Evolutionary conservation across 2,797 vertebrate genomes (phyloP), one percentile per base, ranked within the genome.

Genomic region (Syngnathus rostellatus): DNA sequence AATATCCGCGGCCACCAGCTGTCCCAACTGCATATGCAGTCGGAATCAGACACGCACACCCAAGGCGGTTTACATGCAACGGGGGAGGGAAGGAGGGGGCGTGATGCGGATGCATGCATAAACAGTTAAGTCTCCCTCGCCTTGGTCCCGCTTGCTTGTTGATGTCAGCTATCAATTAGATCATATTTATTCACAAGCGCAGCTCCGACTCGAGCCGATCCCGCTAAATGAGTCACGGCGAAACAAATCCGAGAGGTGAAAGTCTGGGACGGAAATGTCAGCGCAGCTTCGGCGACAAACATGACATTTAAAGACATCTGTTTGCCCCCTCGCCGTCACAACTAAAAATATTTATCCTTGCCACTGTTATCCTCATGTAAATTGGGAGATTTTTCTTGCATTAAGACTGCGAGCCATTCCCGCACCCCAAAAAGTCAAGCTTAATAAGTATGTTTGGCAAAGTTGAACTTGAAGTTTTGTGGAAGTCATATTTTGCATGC

Each of bases 261-360:
- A 87, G 81, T 86, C 83, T 77, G 85, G 72, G 80, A 81, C 77
- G 76, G 59, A 89, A 89, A 89, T 89, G 88, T 89, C 88, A 89
- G 77, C 81, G 17, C 76, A 80, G 86, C 83, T 83, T 85, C 80
- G 25, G 83, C 70, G 83, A 88, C 83, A 89, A 88, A 88, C 85
- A 82, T 89, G 88, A 88, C 88, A 89, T 89, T 89, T 89, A 87
- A 83, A 83, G 82, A 89, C 88, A 88, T 87, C 88, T 88, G 88
- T 87, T 87, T 81, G 68, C 46, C 82, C 75, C 72, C 14, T 16
- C 25, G 2, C 55, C 31, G 38, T 19, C 79, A 72, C 78, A 75
- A 85, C 69, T 69, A 61, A 82, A 89, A 87, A 85, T 85, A 78
- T 85, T 85, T 86, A 87, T 78, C 83, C 79, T 60, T 55, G 82